Evolutionary conservation across 1,140 invertebrate species (phyloP), one percentile per base, ranked within the genome.

Genomic region (Brachionus asplanchnoidis): DNA sequence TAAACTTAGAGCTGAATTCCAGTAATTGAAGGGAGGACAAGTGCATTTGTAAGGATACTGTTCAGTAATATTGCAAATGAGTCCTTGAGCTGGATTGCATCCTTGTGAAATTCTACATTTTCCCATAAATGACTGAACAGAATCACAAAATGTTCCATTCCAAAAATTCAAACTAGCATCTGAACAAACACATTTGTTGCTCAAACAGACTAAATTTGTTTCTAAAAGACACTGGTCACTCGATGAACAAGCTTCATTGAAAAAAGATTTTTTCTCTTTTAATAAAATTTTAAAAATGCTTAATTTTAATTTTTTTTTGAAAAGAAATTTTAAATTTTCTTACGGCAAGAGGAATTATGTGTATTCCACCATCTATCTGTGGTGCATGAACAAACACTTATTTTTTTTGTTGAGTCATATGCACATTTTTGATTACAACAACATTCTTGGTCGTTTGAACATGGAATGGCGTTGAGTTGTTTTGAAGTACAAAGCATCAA

Each of bases 41-140:
- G 20, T 40, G 32, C 79, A 82, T 42, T 46, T 60, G 60, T 65
- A 82, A 11, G 53, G 26, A 23, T 17, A 1, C 20, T 65, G 50
- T 46, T 82, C 79, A 23, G 79, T 66, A 36, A 82, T 44, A 26
- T 82, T 82, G 46, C 79, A 82, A 44, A 82, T 11, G 11, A 82
- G 28, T 20, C 65, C 65, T 68, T 82, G 79, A 23, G 36, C 5
- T 68, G 32, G 56, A 68, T 65, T 82, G 44, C 79, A 82, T 23
- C 79, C 53, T n/a, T 42, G 2, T 11, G 53, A 12, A 40, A 82
- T 44, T 46, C 42, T 40, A 46, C 79, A 82, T 44, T 9, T n/a
- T 14, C 53, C 53, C 20, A 65, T 26, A 32, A 65, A 82, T 26
- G 23, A 36, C 14, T 82, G 17, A 65, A 82, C 79, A 40, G n/a